A percentile compares a stretch with the other conserved stretches of the same genome.
phyloP scores from a whole-genome alignment of 2,113 vertebrate genomes.

The Ammodytes dubius region DNA sequence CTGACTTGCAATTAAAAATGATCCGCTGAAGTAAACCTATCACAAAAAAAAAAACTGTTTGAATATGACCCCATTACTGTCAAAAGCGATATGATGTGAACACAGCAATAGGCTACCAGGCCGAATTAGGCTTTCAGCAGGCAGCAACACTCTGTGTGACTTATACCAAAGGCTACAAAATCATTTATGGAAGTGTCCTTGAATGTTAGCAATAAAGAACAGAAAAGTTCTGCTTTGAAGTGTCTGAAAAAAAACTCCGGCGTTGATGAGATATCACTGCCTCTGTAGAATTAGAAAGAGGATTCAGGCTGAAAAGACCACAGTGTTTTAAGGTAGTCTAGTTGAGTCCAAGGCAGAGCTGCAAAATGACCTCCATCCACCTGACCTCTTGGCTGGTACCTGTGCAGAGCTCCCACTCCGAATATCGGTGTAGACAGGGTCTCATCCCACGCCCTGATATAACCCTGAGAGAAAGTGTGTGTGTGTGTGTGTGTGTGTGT shows the following conservation, averaged over 20 bases:
- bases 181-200: slow-evolving; percentile 6
- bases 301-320: neutral
- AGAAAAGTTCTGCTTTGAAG: slow-evolving; percentile 11
- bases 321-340: neutral
- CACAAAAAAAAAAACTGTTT: too few species aligned
- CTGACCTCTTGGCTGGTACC: neutral
- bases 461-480: slow-evolving; percentile 6
- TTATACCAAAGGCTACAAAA: neutral
- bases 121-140: too few species aligned
- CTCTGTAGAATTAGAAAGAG: slow-evolving; percentile 3
- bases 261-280: neutral
- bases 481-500: neutral
- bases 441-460: neutral
- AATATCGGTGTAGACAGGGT: slow-evolving; percentile 15
- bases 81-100: neutral
- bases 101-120: neutral
- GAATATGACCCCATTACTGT: too few species aligned
- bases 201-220: neutral
- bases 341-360: neutral
- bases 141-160: neutral
- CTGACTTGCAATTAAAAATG: too few species aligned
- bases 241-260: slow-evolving; percentile 3
- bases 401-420: slow-evolving; percentile 23
- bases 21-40: too few species aligned
- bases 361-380: slow-evolving; percentile 4